These are phyloP conservation scores for Heterocephalus glaber DNA, from an alignment of 2,113 vertebrate genomes.

Conservation along the genomic window DNA sequence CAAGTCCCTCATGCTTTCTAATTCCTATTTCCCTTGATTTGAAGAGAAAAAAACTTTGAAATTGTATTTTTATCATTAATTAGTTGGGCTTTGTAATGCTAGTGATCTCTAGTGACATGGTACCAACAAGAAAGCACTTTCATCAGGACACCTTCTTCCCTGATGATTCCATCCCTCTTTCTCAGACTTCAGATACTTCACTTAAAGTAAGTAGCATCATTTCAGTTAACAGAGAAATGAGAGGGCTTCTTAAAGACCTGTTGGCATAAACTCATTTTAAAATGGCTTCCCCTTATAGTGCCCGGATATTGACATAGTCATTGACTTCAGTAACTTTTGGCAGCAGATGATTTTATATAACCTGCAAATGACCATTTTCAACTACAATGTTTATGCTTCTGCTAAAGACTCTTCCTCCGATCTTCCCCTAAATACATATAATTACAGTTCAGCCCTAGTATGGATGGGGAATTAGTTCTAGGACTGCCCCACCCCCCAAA, in stretches of 20 bases:
- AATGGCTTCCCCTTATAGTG: background rate
- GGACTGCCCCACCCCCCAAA: background rate
- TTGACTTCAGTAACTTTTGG: background rate
- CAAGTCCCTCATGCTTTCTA: background rate
- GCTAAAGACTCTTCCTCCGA: background rate
- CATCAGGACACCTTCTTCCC: background rate
- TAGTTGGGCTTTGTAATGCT: background rate
- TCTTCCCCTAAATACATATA: background rate
- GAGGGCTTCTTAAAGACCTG: background rate
- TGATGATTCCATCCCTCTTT: background rate
- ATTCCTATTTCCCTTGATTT: conserved; percentile 33
- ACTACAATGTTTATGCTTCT: background rate
- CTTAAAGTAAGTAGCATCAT: background rate
- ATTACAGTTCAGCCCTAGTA: background rate
- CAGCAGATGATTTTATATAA: background rate
- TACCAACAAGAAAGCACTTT: background rate
- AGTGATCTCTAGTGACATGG: background rate
- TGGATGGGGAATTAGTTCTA: background rate
- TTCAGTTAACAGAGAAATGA: background rate
- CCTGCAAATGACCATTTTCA: background rate
- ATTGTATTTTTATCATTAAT: background rate
- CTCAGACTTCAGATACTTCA: background rate
- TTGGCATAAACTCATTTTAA: background rate
- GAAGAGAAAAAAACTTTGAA: background rate
- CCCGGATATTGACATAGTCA: background rate